These are phyloP conservation scores for Tridacna gigas DNA, from an alignment of 2,888 invertebrate genomes.

Conservation along the genomic window DNA sequence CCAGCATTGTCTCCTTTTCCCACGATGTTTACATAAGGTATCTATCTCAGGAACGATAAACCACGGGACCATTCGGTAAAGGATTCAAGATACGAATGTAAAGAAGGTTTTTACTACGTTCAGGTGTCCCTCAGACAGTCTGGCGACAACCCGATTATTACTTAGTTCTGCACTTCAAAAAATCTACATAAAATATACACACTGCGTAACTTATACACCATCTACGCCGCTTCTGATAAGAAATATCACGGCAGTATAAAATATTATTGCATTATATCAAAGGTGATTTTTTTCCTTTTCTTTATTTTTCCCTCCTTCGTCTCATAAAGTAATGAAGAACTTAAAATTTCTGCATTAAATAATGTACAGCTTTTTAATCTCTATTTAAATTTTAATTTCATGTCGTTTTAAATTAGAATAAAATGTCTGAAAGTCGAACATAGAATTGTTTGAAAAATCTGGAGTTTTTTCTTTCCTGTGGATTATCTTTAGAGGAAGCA, in stretches of 20 bases:
- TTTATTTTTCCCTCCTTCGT: no score
- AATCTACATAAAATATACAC: constrained; percentile 61
- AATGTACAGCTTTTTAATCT: no score
- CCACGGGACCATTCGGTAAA: not conserved
- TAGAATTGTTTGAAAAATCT: no score
- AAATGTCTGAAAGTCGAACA: no score
- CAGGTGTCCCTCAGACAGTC: constrained; percentile 68
- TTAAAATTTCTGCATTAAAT: no score
- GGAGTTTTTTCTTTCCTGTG: no score
- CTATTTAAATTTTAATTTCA: no score
- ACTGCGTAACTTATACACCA: constrained; percentile 20
- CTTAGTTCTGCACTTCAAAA: constrained; percentile 52
- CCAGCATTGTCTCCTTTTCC: not conserved
- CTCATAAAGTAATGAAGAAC: no score
- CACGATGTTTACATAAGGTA: not conserved
- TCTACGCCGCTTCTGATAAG: not conserved
- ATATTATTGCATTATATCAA: not conserved
- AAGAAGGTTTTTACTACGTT: constrained; percentile 36
- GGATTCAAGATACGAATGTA: constrained; percentile 17
- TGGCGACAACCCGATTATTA: constrained; percentile 65
- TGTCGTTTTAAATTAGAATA: no score
- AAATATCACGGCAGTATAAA: not conserved
- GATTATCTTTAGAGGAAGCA: no score
- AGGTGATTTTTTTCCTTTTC: not conserved
- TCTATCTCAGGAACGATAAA: not conserved